Base-by-base conservation (phyloP, 2,113 vertebrate genomes). In the Kryptolebias marmoratus region DNA sequence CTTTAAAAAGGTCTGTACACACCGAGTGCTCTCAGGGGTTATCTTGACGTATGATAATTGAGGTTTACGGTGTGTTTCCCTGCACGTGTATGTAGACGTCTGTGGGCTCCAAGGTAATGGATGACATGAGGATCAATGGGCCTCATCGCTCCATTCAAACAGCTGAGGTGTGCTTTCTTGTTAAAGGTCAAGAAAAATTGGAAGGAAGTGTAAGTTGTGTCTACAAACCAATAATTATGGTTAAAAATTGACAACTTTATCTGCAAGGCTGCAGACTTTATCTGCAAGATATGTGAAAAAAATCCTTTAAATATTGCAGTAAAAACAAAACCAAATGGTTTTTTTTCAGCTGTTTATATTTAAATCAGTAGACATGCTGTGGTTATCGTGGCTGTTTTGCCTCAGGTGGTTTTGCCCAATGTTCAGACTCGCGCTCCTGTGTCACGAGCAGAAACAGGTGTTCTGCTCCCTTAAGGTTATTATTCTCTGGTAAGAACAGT, bases 1-100 rank as follows among this genome's bases (percentile, higher is more conserved):
- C 79, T 89, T 87, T 90, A 75, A 83, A 90, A 88, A 87, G 80
- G 68, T 87, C 79, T 86, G 80, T 53, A 81, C 80, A 79, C 80
- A 82, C 0, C 74, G 31, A 80, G 73, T 58, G 69, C 68, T 82
- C 77, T 82, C 82, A 0, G 32, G 22, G 71, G 67, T 80, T 79
- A 79, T 85, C 76, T 10, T 30, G 69, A 47, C 65, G 45, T 66
- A 86, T 78, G 84, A 50, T 84, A 86, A 88, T 82, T 62, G 77
- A 77, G 78, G 83, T 80, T 81, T 70, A 80, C 55, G 61, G 64
- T 13, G 8, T 50, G 70, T 88, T 81, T 81, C 58, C 67, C 49
- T 49, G 39, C 64, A 71, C 22, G 22, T 80, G 80, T 48, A 12
- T 57, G 63, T 18, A 72, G 64, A 53, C 73, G 73, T 68, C 73